These are phyloP conservation scores for Podarcis cretensis DNA, from an alignment of 2,113 vertebrate species.

Conservation along the genomic window DNA sequence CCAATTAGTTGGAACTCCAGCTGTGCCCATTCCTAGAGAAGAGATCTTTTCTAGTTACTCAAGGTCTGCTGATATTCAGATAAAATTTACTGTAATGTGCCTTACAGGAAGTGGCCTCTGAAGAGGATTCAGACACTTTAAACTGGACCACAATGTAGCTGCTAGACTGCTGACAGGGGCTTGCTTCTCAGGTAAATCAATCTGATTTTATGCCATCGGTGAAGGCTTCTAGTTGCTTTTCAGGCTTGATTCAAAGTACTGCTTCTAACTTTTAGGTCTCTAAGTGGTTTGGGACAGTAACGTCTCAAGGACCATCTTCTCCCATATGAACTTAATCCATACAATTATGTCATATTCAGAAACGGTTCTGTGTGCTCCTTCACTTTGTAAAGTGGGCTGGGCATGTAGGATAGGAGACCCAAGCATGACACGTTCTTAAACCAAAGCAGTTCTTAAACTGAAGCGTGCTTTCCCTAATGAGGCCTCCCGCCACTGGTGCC, in stretches of 20 bases:
- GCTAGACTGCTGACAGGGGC: neutral
- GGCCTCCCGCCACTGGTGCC: no score
- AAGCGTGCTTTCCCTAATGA: no score
- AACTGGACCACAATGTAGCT: neutral
- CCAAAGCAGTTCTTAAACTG: no score
- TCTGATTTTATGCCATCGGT: neutral
- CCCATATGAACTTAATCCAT: neutral
- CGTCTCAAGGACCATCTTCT: neutral
- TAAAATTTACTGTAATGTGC: neutral
- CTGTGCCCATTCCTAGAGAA: neutral
- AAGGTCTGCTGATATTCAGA: neutral
- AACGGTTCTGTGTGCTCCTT: neutral
- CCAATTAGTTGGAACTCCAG: neutral
- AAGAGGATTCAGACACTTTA: neutral
- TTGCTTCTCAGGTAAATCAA: no score
- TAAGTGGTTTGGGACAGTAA: neutral
- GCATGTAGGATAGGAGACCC: neutral
- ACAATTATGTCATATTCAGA: neutral
- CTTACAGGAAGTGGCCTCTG: neutral
- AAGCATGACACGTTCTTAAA: neutral
- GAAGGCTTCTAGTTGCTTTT: neutral
- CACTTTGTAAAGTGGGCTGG: neutral
- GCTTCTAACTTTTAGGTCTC: neutral
- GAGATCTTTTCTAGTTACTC: neutral
- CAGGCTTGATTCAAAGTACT: neutral